These are phyloP conservation scores for Cremastinae sp. DNA, from an alignment of 2,888 invertebrate genomes.

Conservation along the genomic window DNA sequence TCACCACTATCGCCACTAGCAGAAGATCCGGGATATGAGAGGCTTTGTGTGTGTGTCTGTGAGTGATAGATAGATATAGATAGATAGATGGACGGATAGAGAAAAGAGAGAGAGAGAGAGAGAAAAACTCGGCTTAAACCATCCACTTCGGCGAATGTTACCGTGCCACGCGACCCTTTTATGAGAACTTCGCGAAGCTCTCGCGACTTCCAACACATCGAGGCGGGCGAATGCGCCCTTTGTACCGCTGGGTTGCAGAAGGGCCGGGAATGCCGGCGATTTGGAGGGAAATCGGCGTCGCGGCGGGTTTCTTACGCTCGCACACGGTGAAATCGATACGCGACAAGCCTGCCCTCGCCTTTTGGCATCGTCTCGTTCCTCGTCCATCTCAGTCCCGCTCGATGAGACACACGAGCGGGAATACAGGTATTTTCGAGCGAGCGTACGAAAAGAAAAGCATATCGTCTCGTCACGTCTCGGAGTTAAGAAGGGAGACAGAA, in stretches of 20 bases:
- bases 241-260: too few species aligned
- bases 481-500: conserved; percentile 45
- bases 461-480: conserved; percentile 52
- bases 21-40: too few species aligned
- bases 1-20: conserved; percentile 79
- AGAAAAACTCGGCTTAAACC: conserved; percentile 69
- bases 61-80: too few species aligned
- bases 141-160: conserved; percentile 78
- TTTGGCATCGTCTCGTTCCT: conserved; percentile 13
- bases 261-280: too few species aligned
- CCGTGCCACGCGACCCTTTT: conserved; percentile 78
- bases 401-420: conserved; percentile 57
- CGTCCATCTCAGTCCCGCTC: conserved; percentile 53
- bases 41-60: too few species aligned
- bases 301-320: too few species aligned
- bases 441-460: too few species aligned
- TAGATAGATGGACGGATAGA: conserved; percentile 59
- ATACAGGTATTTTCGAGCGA: conserved; percentile 22
- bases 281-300: too few species aligned
- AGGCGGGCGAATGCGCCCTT: too few species aligned
- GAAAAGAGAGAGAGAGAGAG: conserved; percentile 46
- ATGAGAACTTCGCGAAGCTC: conserved; percentile 64
- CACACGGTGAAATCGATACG: too few species aligned
- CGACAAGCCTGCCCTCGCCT: conserved; percentile 26
- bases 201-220: conserved; percentile 26